Conservation (phyloP, 2,797 vertebrate genomes). For the Brotula barbata region DNA sequence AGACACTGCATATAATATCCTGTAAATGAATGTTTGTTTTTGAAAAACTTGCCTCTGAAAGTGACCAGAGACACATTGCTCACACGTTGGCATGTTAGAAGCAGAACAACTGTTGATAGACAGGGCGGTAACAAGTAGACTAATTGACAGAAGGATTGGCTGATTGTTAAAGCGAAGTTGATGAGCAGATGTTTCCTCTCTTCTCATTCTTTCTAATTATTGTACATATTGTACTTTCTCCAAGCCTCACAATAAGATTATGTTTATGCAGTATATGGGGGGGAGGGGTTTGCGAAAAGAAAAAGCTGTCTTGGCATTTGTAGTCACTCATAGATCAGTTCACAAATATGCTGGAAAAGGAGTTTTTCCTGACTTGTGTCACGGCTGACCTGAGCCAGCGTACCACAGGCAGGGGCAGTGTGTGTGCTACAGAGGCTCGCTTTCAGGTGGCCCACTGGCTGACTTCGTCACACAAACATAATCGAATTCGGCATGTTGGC, state of each 20-base stretch:
- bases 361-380: background rate
- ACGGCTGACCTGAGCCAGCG: conserved; percentile 34
- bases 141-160: conserved; percentile 61
- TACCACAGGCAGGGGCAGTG: conserved; percentile 12
- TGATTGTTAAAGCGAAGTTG: conserved; percentile 58
- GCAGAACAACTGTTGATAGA: conserved; percentile 57
- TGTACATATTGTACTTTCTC: conserved; percentile 13
- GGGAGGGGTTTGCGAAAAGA: no score
- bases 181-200: conserved; percentile 58
- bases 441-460: conserved; percentile 49
- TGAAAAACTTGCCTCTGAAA: conserved; percentile 52
- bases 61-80: conserved; percentile 65
- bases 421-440: conserved; percentile 31
- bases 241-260: conserved; percentile 16
- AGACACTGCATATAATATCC: conserved; percentile 51
- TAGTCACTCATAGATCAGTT: conserved; percentile 29
- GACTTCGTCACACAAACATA: conserved; percentile 32
- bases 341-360: conserved; percentile 8
- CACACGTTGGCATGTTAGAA: conserved; percentile 51
- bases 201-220: conserved; percentile 35
- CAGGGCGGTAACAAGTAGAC: conserved; percentile 54
- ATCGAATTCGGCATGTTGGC: conserved; percentile 39
- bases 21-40: conserved; percentile 67
- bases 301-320: conserved; percentile 30
- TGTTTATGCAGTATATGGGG: conserved; percentile 37